phyloP scores from a whole-genome alignment of 2,797 vertebrate species.

The Fratercula arctica region DNA sequence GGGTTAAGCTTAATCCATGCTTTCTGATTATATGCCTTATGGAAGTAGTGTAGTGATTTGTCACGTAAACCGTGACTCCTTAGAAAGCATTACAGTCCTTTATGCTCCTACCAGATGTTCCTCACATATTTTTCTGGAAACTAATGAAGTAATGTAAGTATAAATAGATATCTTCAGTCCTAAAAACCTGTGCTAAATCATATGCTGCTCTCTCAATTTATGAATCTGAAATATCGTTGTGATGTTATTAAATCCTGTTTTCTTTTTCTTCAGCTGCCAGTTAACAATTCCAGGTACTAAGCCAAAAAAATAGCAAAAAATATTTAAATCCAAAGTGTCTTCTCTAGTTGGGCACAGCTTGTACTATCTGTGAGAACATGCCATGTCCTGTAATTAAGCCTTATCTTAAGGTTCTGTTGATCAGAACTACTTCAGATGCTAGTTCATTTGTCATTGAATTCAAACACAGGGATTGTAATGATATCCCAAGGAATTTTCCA shows the following conservation, averaged over 20 bases:
- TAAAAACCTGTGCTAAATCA: not conserved
- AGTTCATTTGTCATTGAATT: not conserved
- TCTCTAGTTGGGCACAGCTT: not conserved
- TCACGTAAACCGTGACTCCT: not conserved
- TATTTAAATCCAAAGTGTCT: not conserved
- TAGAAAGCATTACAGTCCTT: not conserved
- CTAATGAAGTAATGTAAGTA: not conserved
- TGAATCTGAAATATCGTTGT: not conserved
- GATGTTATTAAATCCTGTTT: not conserved
- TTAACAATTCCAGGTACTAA: not conserved
- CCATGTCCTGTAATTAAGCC: not conserved
- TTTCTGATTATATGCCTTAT: not conserved
- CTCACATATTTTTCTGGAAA: not conserved
- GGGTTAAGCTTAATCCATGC: not conserved
- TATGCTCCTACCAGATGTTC: not conserved
- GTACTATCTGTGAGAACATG: not conserved
- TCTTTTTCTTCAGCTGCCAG: not conserved
- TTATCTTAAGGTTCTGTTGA: not conserved
- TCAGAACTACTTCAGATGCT: not conserved
- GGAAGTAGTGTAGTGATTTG: not conserved
- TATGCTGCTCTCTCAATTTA: not conserved
- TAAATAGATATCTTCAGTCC: not conserved
- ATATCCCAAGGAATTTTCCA: not conserved
- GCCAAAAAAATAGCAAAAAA: not conserved
- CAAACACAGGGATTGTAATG: not conserved